phyloP scores from a whole-genome alignment of 2,113 vertebrate genomes.

The Neoarius graeffei region DNA sequence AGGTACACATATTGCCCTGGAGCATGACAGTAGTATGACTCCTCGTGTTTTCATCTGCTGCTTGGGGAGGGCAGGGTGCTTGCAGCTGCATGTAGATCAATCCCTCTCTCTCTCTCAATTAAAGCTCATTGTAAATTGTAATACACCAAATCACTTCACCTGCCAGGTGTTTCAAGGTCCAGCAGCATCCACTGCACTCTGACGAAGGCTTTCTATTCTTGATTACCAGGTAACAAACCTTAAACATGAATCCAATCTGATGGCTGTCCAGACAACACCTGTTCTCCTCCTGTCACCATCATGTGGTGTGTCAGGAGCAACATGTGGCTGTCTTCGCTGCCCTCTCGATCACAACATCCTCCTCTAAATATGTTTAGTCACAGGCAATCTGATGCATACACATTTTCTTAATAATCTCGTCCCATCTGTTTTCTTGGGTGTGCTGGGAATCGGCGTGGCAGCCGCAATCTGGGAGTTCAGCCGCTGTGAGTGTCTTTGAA shows the following conservation, averaged over 20 bases:
- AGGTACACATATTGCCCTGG: no score
- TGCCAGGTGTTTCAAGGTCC: conserved; percentile 13
- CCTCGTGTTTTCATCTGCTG: neutral
- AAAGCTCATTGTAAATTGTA: conserved; percentile 6
- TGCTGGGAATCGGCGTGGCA: neutral
- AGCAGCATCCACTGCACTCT: conserved; percentile 57
- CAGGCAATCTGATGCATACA: neutral
- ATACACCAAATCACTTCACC: conserved; percentile 7
- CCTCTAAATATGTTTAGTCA: conserved; percentile 27
- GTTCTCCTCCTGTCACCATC: conserved; percentile 11
- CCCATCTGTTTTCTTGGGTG: conserved; percentile 5
- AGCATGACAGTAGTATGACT: neutral
- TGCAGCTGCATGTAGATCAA: conserved; percentile 54
- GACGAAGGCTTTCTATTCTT: conserved; percentile 39
- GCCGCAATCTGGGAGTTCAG: conserved; percentile 7
- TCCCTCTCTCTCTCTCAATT: conserved; percentile 37
- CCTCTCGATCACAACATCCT: neutral
- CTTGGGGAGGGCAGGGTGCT: neutral
- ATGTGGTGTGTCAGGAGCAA: neutral
- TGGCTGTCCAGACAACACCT: conserved; percentile 33
- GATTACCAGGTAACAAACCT: conserved; percentile 54
- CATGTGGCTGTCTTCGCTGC: conserved; percentile 16
- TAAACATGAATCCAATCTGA: conserved; percentile 38
- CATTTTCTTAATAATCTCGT: conserved; percentile 3
- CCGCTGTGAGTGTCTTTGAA: neutral